These are phyloP conservation scores for Rhinolophus sinicus DNA, from an alignment of 2,113 vertebrate species.

Conservation along the genomic window DNA sequence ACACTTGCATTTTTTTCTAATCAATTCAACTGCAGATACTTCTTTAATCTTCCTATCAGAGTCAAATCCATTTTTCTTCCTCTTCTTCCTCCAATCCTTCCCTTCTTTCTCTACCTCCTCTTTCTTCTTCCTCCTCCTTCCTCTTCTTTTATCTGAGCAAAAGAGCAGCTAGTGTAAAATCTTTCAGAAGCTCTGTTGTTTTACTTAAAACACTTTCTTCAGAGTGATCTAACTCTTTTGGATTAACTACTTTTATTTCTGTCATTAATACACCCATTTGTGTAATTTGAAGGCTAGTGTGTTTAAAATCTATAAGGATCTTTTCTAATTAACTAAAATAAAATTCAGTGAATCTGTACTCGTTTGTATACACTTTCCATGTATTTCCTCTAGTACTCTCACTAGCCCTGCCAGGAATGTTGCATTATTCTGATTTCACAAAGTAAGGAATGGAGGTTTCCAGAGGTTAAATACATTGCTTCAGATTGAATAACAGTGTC, in stretches of 20 bases:
- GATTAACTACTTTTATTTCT: slow-evolving; percentile 13
- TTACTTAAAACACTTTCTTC: slow-evolving; percentile 16
- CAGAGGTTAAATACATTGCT: background rate
- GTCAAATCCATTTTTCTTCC: background rate
- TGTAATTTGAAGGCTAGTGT: background rate
- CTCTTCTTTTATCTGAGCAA: background rate
- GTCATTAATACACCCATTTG: background rate
- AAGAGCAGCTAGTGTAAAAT: background rate
- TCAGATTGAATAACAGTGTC: background rate
- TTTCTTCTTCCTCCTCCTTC: background rate
- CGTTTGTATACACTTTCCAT: background rate
- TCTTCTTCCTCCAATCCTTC: background rate
- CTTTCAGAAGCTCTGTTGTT: background rate
- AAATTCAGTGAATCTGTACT: background rate
- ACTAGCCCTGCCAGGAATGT: background rate
- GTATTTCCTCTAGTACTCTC: background rate
- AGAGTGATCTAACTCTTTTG: background rate
- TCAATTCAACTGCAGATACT: background rate
- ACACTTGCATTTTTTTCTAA: background rate
- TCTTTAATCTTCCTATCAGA: background rate
- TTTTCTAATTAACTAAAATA: background rate
- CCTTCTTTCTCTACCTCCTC: too few species aligned
- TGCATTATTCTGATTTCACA: background rate
- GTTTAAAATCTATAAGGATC: background rate
- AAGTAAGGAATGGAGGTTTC: background rate